Percentiles rank a stretch among this genome's conserved stretches.
phyloP scores from a whole-genome alignment of 2,888 invertebrate species.

The Cerastis leucographa region DNA sequence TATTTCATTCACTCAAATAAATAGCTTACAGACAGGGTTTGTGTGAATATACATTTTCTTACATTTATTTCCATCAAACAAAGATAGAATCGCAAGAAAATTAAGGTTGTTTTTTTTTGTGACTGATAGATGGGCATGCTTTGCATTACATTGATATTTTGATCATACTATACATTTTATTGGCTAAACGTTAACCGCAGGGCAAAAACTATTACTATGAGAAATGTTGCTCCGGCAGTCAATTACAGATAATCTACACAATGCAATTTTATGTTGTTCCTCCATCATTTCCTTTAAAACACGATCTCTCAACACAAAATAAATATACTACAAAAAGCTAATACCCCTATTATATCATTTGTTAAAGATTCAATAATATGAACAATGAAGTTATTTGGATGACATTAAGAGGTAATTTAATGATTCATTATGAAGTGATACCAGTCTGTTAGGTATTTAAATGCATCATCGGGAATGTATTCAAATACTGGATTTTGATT shows the following conservation, averaged over 20 bases:
- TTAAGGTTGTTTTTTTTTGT: background rate
- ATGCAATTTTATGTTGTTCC: conserved; percentile 64
- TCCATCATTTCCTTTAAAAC: conserved; percentile 68
- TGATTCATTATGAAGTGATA: conserved; percentile 48
- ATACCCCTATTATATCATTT: conserved; percentile 67
- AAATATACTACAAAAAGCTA: conserved; percentile 82
- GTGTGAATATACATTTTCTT: conserved; percentile 20
- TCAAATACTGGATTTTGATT: conserved; percentile 61
- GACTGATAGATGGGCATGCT: background rate
- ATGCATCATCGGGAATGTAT: conserved; percentile 69
- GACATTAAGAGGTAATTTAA: conserved; percentile 67
- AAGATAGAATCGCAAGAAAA: conserved; percentile 11
- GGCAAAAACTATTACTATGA: background rate
- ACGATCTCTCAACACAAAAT: conserved; percentile 83
- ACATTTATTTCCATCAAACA: conserved; percentile 17
- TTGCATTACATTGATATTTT: background rate
- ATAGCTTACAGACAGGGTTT: conserved; percentile 27
- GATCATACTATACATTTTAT: background rate
- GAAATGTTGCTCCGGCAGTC: conserved; percentile 16
- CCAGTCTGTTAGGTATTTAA: conserved; percentile 65
- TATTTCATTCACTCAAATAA: conserved; percentile 54
- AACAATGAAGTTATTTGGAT: conserved; percentile 63
- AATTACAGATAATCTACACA: conserved; percentile 49
- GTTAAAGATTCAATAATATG: conserved; percentile 66
- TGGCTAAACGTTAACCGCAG: background rate